These are phyloP conservation scores for Drosophila athabasca DNA, from an alignment of 1,140 invertebrate genomes.

Conservation along the genomic window DNA sequence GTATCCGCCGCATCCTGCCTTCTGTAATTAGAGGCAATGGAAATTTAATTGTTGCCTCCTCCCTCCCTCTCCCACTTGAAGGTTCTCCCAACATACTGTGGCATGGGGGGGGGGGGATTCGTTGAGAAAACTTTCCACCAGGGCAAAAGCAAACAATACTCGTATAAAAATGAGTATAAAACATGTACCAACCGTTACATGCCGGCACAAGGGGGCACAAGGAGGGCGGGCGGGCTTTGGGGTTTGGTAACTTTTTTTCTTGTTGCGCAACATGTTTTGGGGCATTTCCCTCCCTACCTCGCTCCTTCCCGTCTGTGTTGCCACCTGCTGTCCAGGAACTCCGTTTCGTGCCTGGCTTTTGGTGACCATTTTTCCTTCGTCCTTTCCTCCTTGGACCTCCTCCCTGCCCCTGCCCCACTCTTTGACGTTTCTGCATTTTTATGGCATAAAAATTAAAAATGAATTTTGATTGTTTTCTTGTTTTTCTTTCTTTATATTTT, in stretches of 20 bases:
- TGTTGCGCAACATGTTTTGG: conserved; percentile 56
- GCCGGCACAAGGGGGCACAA: not conserved
- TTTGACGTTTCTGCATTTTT: conserved; percentile 77
- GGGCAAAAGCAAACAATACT: conserved; percentile 19
- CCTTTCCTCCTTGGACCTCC: not conserved
- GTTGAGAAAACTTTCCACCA: conserved; percentile 15
- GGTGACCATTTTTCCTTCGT: conserved; percentile 46
- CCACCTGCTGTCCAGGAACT: not conserved
- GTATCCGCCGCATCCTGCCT: too few relatives aligned
- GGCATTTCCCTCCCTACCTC: conserved; percentile 3
- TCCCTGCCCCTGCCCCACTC: not conserved
- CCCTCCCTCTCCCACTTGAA: conserved; percentile 7
- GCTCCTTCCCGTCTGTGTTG: not conserved
- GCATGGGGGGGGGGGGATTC: not conserved
- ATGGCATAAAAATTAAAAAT: conserved; percentile 82
- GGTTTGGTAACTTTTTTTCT: conserved; percentile 26
- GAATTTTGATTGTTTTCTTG: conserved; percentile 79
- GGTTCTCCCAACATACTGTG: not conserved
- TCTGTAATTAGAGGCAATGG: conserved; percentile 44
- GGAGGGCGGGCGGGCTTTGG: not conserved
- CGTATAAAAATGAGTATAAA: conserved; percentile 51
- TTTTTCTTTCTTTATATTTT: conserved; percentile 37
- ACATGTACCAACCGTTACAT: conserved; percentile 66
- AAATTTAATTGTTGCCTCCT: conserved; percentile 50
- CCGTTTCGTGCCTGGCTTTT: conserved; percentile 61